Evolutionary conservation across 1,140 invertebrate species (phyloP).

Genomic region (Dendrolimus punctatus): DNA sequence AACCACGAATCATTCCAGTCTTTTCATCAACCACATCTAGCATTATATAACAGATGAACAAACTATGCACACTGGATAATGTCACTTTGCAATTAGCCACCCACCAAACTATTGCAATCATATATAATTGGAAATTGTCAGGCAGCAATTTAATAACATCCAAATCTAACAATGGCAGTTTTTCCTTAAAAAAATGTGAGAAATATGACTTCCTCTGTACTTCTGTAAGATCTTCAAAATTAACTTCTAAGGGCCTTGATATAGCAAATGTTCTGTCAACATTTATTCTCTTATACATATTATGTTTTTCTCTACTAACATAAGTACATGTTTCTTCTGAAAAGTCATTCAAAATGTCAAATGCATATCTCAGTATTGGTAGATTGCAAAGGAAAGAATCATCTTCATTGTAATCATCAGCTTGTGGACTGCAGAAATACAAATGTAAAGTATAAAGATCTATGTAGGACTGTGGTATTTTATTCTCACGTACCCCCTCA

Average conservation of each 20-base stretch:
- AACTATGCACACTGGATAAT: constrained; percentile 72
- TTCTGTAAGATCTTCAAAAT: constrained; percentile 48
- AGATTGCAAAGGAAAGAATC: constrained; percentile 76
- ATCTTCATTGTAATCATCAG: constrained; percentile 77
- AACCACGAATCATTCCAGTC: constrained; percentile 69
- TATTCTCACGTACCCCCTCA: constrained; percentile 72
- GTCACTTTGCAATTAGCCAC: constrained; percentile 68
- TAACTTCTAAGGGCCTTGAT: constrained; percentile 38
- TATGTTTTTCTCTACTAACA: constrained; percentile 41
- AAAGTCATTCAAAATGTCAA: constrained; percentile 74
- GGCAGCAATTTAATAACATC: constrained; percentile 70
- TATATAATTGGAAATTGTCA: constrained; percentile 75
- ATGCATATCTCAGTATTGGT: constrained; percentile 78
- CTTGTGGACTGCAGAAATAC: constrained; percentile 80
- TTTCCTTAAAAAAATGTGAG: constrained; percentile 56
- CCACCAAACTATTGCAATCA: constrained; percentile 80
- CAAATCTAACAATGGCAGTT: constrained; percentile 58
- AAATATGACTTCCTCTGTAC: constrained; percentile 51
- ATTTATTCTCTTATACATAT: constrained; percentile 38
- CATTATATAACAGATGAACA: constrained; percentile 75
- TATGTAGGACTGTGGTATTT: constrained; percentile 76
- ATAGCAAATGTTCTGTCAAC: constrained; percentile 38
- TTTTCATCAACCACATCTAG: constrained; percentile 76
- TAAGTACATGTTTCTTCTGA: constrained; percentile 50
- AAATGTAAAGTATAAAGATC: constrained; percentile 77